Evolutionary conservation across 2,888 invertebrate species (phyloP), one percentile per base, ranked within the genome.

Genomic region (Hydropsyche betteni): DNA sequence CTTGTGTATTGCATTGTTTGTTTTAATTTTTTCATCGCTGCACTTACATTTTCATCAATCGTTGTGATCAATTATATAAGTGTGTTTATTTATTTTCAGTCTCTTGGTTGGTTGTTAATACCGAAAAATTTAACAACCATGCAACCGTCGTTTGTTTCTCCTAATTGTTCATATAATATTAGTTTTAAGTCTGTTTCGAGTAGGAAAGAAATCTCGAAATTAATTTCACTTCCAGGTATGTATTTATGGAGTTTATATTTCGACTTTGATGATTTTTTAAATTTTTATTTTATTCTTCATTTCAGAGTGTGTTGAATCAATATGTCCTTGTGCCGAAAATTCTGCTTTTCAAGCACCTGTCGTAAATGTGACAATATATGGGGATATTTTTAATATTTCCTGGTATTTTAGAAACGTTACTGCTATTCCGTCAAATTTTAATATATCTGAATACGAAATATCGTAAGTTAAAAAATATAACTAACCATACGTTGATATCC

Each of bases 221-320:
- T 69, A 38, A 38, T 77, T 8, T 70, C 69, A 34, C 7, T 77
- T 36, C 75, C 77, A 70, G 75, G 77, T 77, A 74, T 44, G 69
- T 44, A 10, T 8, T 4, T 4, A 44, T 44, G 0, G 44, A 8
- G 4, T 4, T 55, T 55, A 34, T 64, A 10, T 12, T 34, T 34
- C 34, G 24, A 68, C 5, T 69, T 69, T 14, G 4, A 7, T 24
- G 5, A n/a, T 5, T 55, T 8, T 71, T 71, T n/a, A n/a, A 34
- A 53, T 55, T 68, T 68, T 33, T 68, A 61, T 33, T 44, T 50
- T 34, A 4, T 38, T 74, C 0, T 6, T 16, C n/a, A n/a, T n/a
- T 75, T 61, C 44, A 75, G 75, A 75, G 36, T 75, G 75, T 61
- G 64, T 75, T 2, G 61, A 44, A 4, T 1, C 51, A 6, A 14